Conservation (phyloP, 2,888 invertebrate species). For the Cryptosula pallasiana region DNA sequence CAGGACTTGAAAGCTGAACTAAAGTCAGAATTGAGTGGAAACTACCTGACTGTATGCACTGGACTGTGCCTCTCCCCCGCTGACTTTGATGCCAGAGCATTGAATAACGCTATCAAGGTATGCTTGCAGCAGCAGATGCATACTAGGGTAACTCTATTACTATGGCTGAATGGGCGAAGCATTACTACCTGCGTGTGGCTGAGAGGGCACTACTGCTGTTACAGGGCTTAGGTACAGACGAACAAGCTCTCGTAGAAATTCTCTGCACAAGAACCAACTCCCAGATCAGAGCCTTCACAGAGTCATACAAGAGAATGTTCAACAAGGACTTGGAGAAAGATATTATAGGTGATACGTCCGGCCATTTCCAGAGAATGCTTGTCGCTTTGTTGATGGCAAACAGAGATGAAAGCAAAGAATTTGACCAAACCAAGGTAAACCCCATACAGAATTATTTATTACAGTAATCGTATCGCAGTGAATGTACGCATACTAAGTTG, state of each 20-base stretch:
- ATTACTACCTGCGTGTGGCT: too few species aligned
- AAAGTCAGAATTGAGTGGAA: constrained; percentile 50
- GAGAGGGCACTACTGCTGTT: too few species aligned
- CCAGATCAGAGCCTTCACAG: constrained; percentile 47
- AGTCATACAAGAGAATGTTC: constrained; percentile 49
- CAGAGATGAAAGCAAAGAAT: constrained; percentile 57
- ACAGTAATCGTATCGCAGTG: too few species aligned
- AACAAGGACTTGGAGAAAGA: constrained; percentile 48
- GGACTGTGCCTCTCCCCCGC: constrained; percentile 46
- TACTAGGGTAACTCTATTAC: too few species aligned
- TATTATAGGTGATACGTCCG: constrained; percentile 50
- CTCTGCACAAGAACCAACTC: constrained; percentile 51
- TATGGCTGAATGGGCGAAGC: too few species aligned
- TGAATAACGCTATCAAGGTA: constrained; percentile 50
- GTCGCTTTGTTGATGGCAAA: constrained; percentile 46
- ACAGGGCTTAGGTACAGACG: constrained; percentile 53
- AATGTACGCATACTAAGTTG: too few species aligned
- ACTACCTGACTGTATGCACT: constrained; percentile 43
- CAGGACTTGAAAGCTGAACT: constrained; percentile 49
- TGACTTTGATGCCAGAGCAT: constrained; percentile 51
- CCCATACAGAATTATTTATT: too few species aligned
- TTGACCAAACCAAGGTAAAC: constrained; percentile 10
- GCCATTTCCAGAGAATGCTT: constrained; percentile 47
- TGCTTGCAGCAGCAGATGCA: background rate
- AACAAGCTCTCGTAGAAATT: constrained; percentile 50